These are phyloP conservation scores for Leucophenga varia DNA, from an alignment of 1,140 invertebrate genomes.

Conservation along the genomic window DNA sequence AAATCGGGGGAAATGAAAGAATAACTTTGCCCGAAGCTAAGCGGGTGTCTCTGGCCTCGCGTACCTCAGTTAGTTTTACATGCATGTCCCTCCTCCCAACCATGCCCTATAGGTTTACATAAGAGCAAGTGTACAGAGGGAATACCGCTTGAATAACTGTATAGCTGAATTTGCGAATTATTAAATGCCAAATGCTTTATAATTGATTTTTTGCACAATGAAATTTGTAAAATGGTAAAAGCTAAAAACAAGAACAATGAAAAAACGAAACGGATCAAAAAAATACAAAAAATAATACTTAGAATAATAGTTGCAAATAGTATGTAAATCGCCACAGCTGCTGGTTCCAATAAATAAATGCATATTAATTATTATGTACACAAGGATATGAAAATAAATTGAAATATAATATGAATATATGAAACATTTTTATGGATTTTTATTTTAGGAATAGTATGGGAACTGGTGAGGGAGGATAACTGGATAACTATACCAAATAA, in stretches of 20 bases:
- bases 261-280: conserved; percentile 13
- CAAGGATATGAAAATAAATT: background rate
- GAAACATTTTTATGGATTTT: conserved; percentile 1
- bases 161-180: conserved; percentile 20
- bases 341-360: conserved; percentile 21
- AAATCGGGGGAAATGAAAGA: conserved; percentile 51
- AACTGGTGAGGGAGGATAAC: too few species aligned
- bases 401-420: conserved; percentile 18
- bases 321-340: conserved; percentile 34
- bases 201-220: conserved; percentile 39
- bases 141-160: conserved; percentile 13
- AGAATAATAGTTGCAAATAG: conserved; percentile 28
- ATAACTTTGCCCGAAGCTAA: conserved; percentile 43
- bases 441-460: too few species aligned
- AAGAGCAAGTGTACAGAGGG: too few species aligned
- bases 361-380: conserved; percentile 26
- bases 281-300: conserved; percentile 7
- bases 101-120: background rate
- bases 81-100: background rate
- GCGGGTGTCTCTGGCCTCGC: conserved; percentile 19
- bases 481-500: too few species aligned
- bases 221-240: conserved; percentile 25
- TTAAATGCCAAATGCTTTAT: conserved; percentile 32
- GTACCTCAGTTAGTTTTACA: conserved; percentile 24
- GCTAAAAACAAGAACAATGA: conserved; percentile 10